Evolutionary conservation across 2,888 invertebrate species (phyloP), one percentile per base, ranked within the genome.

Genomic region (Polymixis lichenea): DNA sequence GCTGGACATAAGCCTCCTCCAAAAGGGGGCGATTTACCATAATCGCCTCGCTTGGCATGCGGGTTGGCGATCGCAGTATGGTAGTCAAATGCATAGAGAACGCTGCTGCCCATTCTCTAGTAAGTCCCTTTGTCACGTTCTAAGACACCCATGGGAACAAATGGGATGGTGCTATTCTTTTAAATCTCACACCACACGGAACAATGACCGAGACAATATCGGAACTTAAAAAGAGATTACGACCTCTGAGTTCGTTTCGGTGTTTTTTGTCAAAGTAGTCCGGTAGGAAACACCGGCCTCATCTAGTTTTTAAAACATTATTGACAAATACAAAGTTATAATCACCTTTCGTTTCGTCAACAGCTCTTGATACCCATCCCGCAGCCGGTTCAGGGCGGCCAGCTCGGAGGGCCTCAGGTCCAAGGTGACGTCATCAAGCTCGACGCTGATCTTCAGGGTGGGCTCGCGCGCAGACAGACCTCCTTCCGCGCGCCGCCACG

Each of bases 401-500:
- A 95, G 75, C 72, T 95, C 95, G 0, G 32, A 43, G 0, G 96
- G 95, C 0, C 94, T 89, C 15, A 94, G 13, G 82, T 95, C 95
- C 0, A 94, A 6, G 0, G 82, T 86, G 6, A 93, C 77, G 17
- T 88, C 86, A 82, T 95, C 95, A 0, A 93, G 38, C 55, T 95
- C 94, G 0, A 95, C 1, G 25, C 86, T 78, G 8, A 91, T 60
- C 7, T 88, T 88, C 4, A 94, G 77, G 0, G 87, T 84, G 0
- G 95, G 94, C 46, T 92, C 90, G 6, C 74, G 85, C 0, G 90
- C 86, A 0, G 86, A 68, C 0, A 75, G 9, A 0, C 91, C 92
- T 0, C 91, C 90, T 65, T 95, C 95, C 0, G 88, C 87, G 19
- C 92, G 93, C 0, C 93, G 91, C 95, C 96, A 95, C 11, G 92